Base-by-base conservation (phyloP, 2,888 invertebrate genomes). In the Norana najaformis region DNA sequence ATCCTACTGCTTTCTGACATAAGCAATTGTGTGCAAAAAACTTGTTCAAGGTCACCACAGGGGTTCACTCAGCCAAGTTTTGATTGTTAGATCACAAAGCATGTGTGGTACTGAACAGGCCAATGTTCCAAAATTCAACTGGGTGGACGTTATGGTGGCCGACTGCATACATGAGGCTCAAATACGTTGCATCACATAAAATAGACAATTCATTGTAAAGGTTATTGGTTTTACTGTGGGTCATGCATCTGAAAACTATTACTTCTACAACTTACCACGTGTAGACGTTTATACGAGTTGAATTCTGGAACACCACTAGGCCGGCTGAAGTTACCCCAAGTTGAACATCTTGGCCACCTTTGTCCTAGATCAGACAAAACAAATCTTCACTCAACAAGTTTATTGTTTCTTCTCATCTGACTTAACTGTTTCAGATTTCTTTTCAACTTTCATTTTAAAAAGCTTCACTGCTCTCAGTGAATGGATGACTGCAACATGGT, bases 311-410 rank as follows among this genome's bases (percentile, higher is more conserved):
- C 90, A 99, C 98, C 23, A 95, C 94, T 88, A 96, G 96, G 91
- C 99, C 99, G 93, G 97, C 96, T 92, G 98, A 97, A 90, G 98
- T 98, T 8, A 99, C 99, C 90, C 99, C 99, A 93, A 99, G 96
- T 94, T 98, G 97, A 94, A 99, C 97, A 94, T 98, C 98, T 95
- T 97, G 97, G 93, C 97, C 97, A 93, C 97, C 96, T 93, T 97
- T 97, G 95, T 99, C 99, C 97, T 98, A 95, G 38, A 96, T 30
- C 69, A 69, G 69, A 30, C 20, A 69, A 69, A 30, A 69, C n/a
- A 16, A 13, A 11, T n/a, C 6, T 69, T n/a, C n/a, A 69, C n/a
- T n/a, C 69, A 69, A 69, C 69, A 53, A 53, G 23, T 30, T 11
- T 11, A 3, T 18, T 3, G 41, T 41, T 41, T 41, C 41, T 14